phyloP scores from a whole-genome alignment of 1,140 invertebrate species.

The Yoshiicerus persimilis region DNA sequence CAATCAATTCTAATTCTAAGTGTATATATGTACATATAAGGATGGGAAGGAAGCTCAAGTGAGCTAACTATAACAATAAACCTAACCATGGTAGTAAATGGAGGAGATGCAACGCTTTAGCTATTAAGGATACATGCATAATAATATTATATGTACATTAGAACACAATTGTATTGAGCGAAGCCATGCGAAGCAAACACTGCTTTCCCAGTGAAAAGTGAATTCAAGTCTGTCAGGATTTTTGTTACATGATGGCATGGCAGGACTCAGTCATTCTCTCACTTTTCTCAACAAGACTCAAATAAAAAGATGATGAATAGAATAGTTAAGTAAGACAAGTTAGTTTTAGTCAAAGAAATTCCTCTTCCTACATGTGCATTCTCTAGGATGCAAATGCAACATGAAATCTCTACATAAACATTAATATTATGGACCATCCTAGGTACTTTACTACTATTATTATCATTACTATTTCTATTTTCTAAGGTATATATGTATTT shows the following conservation, averaged over 20 bases:
- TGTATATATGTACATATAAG: neutral
- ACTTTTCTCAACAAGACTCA: neutral
- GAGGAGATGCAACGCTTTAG: too few relatives aligned
- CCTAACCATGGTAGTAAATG: too few relatives aligned
- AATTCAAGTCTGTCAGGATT: neutral
- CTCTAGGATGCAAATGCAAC: neutral
- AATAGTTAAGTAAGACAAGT: neutral
- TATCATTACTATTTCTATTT: neutral
- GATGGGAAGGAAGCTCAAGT: neutral
- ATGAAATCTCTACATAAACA: too few relatives aligned
- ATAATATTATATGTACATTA: neutral
- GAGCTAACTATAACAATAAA: neutral
- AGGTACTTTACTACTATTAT: too few relatives aligned
- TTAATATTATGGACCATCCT: neutral
- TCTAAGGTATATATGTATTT: neutral
- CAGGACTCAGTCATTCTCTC: constrained; percentile 15
- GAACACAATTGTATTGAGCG: neutral
- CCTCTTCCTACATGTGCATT: neutral
- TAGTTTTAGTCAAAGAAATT: neutral
- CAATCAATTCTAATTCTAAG: too few relatives aligned
- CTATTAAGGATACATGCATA: too few relatives aligned
- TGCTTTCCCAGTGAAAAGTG: neutral
- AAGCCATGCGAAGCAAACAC: neutral
- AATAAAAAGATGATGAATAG: neutral
- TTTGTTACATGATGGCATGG: neutral